Evolutionary conservation across 2,797 vertebrate genomes (phyloP), one percentile per base, ranked within the genome.

Genomic region (Pempheris klunzingeri): DNA sequence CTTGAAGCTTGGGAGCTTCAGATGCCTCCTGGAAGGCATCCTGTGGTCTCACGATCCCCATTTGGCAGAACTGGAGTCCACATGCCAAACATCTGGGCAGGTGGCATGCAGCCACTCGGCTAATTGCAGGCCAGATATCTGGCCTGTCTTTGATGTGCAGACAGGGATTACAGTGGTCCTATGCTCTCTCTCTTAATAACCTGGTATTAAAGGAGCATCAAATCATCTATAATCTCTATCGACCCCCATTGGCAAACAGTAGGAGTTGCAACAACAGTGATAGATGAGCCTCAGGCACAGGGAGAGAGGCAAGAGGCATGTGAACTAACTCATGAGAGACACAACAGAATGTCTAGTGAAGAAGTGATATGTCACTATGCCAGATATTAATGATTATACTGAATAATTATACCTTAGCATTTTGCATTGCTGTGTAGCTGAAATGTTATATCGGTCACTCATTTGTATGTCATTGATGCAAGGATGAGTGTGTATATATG

Each of bases 81-180:
- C 88, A 81, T 82, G 88, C 91, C 84, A 87, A 93, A 94, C 93
- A 94, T 93, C 94, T 94, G 93, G 83, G 75, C 90, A 87, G 85
- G 88, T 94, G 93, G 93, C 92, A 75, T 53, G 49, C 54, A 63
- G 87, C 91, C 93, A 92, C 78, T 66, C 36, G 13, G 58, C 63
- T 91, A 91, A 92, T 89, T 80, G 86, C 83, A 65, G 67, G 73
- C 89, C 84, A 87, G 81, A 89, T 88, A 87, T 79, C 77, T 70
- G 52, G 61, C 41, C 79, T 72, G 85, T 87, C 86, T 92, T 90
- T 93, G 92, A 93, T 91, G 89, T 88, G 81, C 83, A 86, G 60
- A 85, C 86, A 53, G 86, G 82, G 83, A 90, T 88, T 91, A 87
- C 83, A 60, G 52, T 20, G 63, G 74, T 67, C 74, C 54, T 81